Conservation (phyloP, 2,113 vertebrate genomes). For the Spheniscus mendiculus region DNA sequence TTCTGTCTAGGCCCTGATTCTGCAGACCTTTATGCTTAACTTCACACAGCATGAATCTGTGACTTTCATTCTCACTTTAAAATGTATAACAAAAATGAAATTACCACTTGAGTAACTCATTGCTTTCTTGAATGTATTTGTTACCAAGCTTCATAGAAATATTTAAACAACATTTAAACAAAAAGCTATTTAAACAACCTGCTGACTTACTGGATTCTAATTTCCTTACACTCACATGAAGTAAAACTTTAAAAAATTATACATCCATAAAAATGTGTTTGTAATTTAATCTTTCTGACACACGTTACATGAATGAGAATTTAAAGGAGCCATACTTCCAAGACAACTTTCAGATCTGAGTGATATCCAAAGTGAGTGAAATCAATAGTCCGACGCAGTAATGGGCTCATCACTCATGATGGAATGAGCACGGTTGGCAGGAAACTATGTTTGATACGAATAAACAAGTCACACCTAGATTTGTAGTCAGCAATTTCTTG, state of each 20-base stretch:
- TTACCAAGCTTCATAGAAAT: not conserved
- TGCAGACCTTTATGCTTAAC: slow-evolving; percentile 21
- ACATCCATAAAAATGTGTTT: not conserved
- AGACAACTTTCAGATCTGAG: not conserved
- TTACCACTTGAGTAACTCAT: not conserved
- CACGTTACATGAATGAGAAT: not conserved
- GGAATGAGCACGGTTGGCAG: not conserved
- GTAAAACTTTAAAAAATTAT: not conserved
- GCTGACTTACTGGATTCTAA: not conserved
- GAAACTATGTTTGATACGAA: not conserved
- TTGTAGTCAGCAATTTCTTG: not conserved
- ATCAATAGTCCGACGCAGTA: not conserved
- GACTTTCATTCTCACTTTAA: slow-evolving; percentile 3
- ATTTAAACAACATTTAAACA: not conserved
- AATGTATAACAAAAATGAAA: slow-evolving; percentile 8
- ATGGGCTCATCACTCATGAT: not conserved
- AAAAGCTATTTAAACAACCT: not conserved
- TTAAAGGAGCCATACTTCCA: not conserved
- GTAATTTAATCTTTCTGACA: not conserved
- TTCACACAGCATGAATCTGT: not conserved
- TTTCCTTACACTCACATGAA: not conserved
- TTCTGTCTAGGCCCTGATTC: not conserved
- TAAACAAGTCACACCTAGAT: not conserved
- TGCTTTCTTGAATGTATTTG: not conserved
- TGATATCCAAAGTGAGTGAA: not conserved